These are phyloP conservation scores for Ammospiza nelsoni DNA, from an alignment of 2,113 vertebrate species.

Conservation along the genomic window DNA sequence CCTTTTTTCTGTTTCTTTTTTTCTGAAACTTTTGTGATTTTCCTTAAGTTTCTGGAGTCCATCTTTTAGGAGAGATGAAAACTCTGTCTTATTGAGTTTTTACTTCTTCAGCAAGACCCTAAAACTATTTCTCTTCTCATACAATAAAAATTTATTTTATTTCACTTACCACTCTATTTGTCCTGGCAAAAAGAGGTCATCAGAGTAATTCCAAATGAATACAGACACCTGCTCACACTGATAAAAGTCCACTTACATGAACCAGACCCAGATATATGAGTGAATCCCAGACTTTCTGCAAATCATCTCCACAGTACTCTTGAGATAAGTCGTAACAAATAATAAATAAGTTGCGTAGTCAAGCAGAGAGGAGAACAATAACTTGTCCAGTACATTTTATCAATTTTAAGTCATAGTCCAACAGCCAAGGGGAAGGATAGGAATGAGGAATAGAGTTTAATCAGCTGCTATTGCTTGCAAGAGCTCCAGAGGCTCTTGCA, in stretches of 20 bases:
- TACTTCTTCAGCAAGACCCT: background rate
- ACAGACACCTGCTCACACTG: background rate
- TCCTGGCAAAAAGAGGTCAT: constrained; percentile 7
- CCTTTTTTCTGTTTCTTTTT: background rate
- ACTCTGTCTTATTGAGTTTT: background rate
- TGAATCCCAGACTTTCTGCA: background rate
- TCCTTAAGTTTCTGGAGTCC: background rate
- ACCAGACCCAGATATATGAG: background rate
- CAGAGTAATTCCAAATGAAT: constrained; percentile 31
- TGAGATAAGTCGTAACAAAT: background rate
- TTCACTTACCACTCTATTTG: constrained; percentile 32
- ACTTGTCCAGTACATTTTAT: constrained; percentile 5
- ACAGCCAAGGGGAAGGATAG: background rate
- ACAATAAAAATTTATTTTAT: constrained; percentile 22
- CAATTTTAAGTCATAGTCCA: background rate
- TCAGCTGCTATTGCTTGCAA: background rate
- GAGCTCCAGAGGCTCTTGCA: background rate
- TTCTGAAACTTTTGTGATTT: background rate
- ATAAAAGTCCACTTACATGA: background rate
- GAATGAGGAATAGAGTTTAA: background rate
- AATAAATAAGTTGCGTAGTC: background rate
- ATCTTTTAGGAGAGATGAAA: background rate
- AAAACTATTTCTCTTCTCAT: background rate
- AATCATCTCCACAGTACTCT: background rate
- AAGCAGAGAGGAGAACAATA: constrained; percentile 17